These are phyloP conservation scores for Teleogryllus oceanicus DNA, from an alignment of 2,888 invertebrate genomes.

Conservation along the genomic window DNA sequence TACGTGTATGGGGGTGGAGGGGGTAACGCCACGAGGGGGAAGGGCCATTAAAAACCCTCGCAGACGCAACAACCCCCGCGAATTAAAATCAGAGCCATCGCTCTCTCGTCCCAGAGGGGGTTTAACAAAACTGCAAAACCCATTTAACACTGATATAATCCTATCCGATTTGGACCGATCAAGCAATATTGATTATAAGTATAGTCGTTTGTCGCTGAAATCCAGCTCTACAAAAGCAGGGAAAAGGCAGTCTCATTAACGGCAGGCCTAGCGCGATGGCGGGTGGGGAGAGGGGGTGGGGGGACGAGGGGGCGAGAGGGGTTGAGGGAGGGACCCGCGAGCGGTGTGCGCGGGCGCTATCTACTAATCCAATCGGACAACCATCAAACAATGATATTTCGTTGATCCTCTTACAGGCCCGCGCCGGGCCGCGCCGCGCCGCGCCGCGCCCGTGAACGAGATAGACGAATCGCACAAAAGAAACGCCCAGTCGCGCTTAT, in stretches of 20 bases:
- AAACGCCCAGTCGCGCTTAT: neutral
- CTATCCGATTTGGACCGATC: conserved; percentile 18
- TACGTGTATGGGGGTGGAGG: neutral
- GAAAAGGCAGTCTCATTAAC: conserved; percentile 18
- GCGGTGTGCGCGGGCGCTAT: neutral
- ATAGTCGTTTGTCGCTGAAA: conserved; percentile 18
- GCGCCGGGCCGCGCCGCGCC: neutral
- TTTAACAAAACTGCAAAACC: conserved; percentile 18
- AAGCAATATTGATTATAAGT: conserved; percentile 18
- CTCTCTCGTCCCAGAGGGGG: conserved; percentile 6
- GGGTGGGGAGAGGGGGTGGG: neutral
- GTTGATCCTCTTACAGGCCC: neutral
- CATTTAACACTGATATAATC: conserved; percentile 18
- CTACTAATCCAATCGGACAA: conserved; percentile 18
- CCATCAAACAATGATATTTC: conserved; percentile 18
- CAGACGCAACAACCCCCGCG: neutral
- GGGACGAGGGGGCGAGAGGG: neutral
- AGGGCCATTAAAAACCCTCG: conserved; percentile 6
- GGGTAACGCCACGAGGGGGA: neutral
- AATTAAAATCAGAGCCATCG: conserved; percentile 18
- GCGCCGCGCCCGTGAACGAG: neutral
- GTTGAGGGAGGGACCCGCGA: neutral
- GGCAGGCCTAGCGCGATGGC: neutral
- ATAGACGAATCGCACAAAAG: conserved; percentile 9
- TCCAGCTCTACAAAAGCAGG: neutral